Percentiles rank a stretch among this genome's conserved stretches.
These are phyloP conservation scores for Pseudotriccus pelzelni DNA, from an alignment of 2,797 vertebrate genomes.

Conservation along the genomic window DNA sequence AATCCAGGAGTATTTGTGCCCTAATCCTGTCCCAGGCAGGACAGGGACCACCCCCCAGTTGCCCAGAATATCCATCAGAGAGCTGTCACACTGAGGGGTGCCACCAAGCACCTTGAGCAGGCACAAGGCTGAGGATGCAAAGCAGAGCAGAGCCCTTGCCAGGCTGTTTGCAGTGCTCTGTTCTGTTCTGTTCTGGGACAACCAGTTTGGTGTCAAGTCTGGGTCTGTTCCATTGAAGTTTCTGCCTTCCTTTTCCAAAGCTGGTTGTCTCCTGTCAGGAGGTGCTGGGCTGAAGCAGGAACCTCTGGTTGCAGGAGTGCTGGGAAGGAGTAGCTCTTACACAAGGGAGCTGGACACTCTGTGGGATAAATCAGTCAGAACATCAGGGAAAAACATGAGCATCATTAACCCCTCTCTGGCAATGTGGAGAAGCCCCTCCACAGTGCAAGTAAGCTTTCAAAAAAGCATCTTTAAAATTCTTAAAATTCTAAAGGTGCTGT, in stretches of 20 bases:
- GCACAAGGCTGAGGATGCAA: rapidly evolving
- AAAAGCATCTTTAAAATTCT: neutral
- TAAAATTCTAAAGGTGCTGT: no score
- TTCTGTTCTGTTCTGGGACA: neutral
- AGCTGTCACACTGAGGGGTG: neutral
- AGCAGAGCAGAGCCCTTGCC: neutral
- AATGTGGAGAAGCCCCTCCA: neutral
- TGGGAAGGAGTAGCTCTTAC: neutral
- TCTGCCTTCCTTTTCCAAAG: neutral
- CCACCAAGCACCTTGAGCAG: rapidly evolving
- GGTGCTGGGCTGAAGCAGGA: neutral
- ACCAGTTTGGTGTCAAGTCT: no score
- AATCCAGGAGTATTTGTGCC: rapidly evolving
- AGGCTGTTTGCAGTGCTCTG: neutral
- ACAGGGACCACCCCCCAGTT: neutral
- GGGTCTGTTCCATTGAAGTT: neutral
- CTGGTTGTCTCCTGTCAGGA: neutral
- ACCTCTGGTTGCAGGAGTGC: neutral
- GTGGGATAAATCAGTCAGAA: neutral
- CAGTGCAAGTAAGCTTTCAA: neutral
- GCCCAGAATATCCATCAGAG: neutral
- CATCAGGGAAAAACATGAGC: neutral
- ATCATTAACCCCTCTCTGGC: neutral
- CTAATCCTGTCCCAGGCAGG: neutral
- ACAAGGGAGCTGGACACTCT: neutral